Conservation (phyloP, 2,888 invertebrate species). For the Xestia xanthographa region DNA sequence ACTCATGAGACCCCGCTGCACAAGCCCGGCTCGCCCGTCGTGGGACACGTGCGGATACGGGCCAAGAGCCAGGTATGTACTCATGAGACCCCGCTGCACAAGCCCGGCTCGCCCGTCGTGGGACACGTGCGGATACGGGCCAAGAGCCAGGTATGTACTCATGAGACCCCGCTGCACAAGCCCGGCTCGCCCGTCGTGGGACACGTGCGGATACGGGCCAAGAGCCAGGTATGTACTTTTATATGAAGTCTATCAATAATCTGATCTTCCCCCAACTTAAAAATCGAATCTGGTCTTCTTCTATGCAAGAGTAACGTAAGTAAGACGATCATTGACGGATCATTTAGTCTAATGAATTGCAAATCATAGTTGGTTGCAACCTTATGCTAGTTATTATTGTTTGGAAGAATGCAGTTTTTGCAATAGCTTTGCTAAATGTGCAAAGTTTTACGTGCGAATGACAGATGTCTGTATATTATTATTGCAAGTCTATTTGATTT, state of each 20-base stretch:
- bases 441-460: not conserved
- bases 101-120: slow-evolving; percentile 96
- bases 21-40: slow-evolving; percentile 96
- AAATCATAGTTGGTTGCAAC: not conserved
- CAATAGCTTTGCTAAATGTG: not conserved
- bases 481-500: not conserved
- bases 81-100: slow-evolving; percentile 96
- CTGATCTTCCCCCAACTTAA: not conserved
- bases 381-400: not conserved
- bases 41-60: slow-evolving; percentile 99
- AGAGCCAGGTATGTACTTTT: slow-evolving; percentile 96
- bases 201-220: slow-evolving; percentile 99
- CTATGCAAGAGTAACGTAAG: not conserved
- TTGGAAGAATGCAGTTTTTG: not conserved
- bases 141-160: slow-evolving; percentile 96
- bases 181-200: slow-evolving; percentile 97
- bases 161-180: slow-evolving; percentile 97
- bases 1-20: slow-evolving; percentile 95
- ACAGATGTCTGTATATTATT: not conserved
- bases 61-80: slow-evolving; percentile 97
- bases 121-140: slow-evolving; percentile 99
- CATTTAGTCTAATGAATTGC: not conserved
- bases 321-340: not conserved
- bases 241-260: too few relatives aligned
- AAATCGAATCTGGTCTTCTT: too few relatives aligned